phyloP scores from a whole-genome alignment of 2,888 invertebrate species.

The Galerucella calmariensis region DNA sequence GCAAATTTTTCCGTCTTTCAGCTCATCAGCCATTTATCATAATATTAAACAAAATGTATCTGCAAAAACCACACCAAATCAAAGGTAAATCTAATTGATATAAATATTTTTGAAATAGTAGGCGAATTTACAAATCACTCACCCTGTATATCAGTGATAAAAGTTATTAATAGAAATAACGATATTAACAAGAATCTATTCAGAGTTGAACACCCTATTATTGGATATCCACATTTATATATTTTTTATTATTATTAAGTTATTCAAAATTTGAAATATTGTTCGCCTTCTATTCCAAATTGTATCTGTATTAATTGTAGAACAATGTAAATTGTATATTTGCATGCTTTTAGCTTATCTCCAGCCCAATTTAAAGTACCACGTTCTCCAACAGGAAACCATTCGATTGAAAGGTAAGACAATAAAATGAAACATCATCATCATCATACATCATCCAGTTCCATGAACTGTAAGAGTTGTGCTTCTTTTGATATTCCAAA shows the following conservation, averaged over 20 bases:
- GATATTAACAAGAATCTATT: too few relatives aligned
- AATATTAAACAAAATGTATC: background rate
- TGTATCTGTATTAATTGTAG: background rate
- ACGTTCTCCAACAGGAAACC: background rate
- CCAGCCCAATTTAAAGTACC: background rate
- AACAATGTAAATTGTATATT: background rate
- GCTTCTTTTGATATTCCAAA: too few relatives aligned
- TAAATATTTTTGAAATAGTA: background rate
- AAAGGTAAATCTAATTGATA: background rate
- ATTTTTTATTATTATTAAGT: too few relatives aligned
- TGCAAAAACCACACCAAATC: background rate
- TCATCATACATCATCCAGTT: too few relatives aligned
- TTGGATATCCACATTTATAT: too few relatives aligned
- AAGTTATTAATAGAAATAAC: too few relatives aligned
- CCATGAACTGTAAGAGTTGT: too few relatives aligned
- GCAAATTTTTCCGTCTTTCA: background rate
- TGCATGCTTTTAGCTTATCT: slow-evolving; percentile 22
- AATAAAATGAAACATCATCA: background rate
- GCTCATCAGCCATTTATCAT: slow-evolving; percentile 3
- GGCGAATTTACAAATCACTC: background rate
- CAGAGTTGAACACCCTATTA: too few relatives aligned
- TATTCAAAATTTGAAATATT: background rate
- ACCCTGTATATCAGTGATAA: too few relatives aligned
- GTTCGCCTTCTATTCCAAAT: background rate
- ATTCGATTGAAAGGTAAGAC: slow-evolving; percentile 8